Base-by-base conservation (phyloP, 2,888 invertebrate species). In the Chloroclystis v-ata region DNA sequence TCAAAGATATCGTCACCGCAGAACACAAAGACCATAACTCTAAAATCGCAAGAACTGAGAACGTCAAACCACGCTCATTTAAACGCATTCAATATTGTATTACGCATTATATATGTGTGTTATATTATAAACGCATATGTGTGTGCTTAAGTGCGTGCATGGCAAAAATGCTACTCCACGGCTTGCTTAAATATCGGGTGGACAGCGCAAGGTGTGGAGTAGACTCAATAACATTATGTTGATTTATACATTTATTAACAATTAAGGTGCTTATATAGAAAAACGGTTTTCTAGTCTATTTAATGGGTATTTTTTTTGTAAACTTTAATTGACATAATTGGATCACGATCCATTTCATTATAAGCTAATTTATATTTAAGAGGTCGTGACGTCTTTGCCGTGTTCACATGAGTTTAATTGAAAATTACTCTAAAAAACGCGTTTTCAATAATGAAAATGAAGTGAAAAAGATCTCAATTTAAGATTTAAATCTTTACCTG, bases 91-190 rank as follows among this genome's bases (percentile, higher is more conserved):
- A 45, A 56, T 57, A 53, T 49, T 38, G 48, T 39, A 49, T 20
- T 20, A 20, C 20, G 20, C 20, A 5, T 20, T 20, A 20, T 30
- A 32, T 43, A 46, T 5, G 35, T 35, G 11, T 10, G 33, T 30
- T 35, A 38, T 40, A 39, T 14, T 29, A 43, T 37, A 29, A 54
- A 52, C 49, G 47, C 39, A 52, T 50, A 56, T 55, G 59, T 60
- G 57, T 60, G 65, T 58, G 56, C 57, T 63, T 67, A 70, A 73
- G 77, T 84, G 84, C 80, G 83, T 84, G 82, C 80, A 74, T 70
- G 69, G 84, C 83, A 86, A 86, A 86, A 86, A 86, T 85, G 83
- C 81, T 75, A 81, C 83, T 82, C 78, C 75, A 72, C 81, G 82
- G 83, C 84, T 85, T 78, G 81, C 76, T 82, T 82, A 82, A 85